Percentiles rank a stretch among this genome's conserved stretches.
Evolutionary conservation across 2,888 invertebrate species (phyloP).

Genomic region (Sinotaia quadrata): DNA sequence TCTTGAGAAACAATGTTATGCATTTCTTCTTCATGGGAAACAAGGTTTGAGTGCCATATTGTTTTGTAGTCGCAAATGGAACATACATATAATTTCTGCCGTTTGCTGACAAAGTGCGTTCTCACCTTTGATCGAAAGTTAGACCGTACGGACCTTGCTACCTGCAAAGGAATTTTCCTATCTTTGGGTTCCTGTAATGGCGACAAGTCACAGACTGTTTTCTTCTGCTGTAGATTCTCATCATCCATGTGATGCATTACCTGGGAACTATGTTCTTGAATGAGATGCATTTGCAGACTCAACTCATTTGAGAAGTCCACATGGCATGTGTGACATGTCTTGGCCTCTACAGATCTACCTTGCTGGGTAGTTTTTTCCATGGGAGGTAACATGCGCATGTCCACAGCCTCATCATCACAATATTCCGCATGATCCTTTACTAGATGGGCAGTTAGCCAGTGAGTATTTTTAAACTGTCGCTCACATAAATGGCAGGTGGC

Average conservation of each 20-base stretch:
- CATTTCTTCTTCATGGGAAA: constrained; percentile 88
- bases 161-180: constrained; percentile 13
- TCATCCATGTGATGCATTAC: constrained; percentile 60
- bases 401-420: constrained; percentile 44
- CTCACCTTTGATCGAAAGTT: constrained; percentile 25
- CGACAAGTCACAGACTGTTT: too few species aligned
- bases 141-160: not conserved
- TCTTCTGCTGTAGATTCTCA: constrained; percentile 36
- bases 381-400: constrained; percentile 34
- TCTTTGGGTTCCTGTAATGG: too few species aligned
- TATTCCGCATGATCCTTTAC: constrained; percentile 58
- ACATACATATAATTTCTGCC: constrained; percentile 83
- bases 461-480: constrained; percentile 56
- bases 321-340: constrained; percentile 70
- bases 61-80: constrained; percentile 92
- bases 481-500: constrained; percentile 61
- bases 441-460: constrained; percentile 61
- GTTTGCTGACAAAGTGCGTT: constrained; percentile 44
- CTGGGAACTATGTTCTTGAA: constrained; percentile 72
- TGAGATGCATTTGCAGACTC: constrained; percentile 73
- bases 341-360: constrained; percentile 41
- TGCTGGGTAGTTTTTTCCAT: constrained; percentile 7
- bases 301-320: constrained; percentile 70
- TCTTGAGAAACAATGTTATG: constrained; percentile 42
- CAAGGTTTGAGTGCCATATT: constrained; percentile 89